Evolutionary conservation across 2,888 invertebrate genomes (phyloP), one percentile per base, ranked within the genome.

Genomic region (Cotesia congregata): DNA sequence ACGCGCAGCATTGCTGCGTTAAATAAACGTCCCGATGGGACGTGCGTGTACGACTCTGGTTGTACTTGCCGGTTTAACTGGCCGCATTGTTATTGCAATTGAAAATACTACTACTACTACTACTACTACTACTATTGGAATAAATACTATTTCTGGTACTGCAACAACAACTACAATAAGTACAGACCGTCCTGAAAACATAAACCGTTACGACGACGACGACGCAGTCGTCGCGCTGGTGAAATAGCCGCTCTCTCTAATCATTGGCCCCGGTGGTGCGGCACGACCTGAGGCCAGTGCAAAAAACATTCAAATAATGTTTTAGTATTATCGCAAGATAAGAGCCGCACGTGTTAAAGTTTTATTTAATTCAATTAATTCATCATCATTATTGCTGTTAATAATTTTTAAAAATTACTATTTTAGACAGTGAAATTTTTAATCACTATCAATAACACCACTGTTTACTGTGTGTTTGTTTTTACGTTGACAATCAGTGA

Each of bases 111-210:
- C 50, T 50, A 50, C 50, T 50, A 50, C 50, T 50, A 1, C n/a
- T 50, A 50, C 9, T 50, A 50, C 50, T 50, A 50, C 50, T 50
- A 50, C 50, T 50, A 1, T 50, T 50, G 1, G 9, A 50, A 12
- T 3, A 50, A 50, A 50, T 50, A 50, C 50, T 50, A 50, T 50
- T 50, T 12, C 50, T 12, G 50, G 12, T 50, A 50, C 50, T 50
- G 7, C 9, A 9, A 12, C 50, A 41, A 7, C 9, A 50, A 50
- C 50, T 50, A 50, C 9, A 50, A 12, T 4, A 50, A 50, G 3
- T 86, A 85, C 85, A 83, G 82, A 75, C 85, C 84, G 72, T 80
- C 78, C 84, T 80, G 82, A 88, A 86, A 88, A 88, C 87, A 84
- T 88, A 75, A 83, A 70, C 72, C 80, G 67, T 77, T 62, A 75